These are phyloP conservation scores for Doris montereyensis DNA, from an alignment of 2,888 invertebrate genomes.

Conservation along the genomic window DNA sequence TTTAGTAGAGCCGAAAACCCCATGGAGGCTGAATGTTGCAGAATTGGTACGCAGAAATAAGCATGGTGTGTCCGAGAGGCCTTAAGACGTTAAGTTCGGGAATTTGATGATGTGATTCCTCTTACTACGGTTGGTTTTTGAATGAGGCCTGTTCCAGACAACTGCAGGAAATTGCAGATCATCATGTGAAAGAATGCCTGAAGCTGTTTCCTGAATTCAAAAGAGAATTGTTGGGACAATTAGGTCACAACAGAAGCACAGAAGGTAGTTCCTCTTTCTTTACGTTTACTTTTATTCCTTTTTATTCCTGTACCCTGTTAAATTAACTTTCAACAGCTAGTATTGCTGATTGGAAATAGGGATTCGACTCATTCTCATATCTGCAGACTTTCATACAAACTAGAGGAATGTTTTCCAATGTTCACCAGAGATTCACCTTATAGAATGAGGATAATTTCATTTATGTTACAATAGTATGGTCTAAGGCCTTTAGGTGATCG, in stretches of 20 bases:
- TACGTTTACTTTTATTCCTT: neutral
- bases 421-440: too few species aligned
- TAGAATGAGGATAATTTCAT: too few species aligned
- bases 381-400: too few species aligned
- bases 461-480: too few species aligned
- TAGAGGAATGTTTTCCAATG: too few species aligned
- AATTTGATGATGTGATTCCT: constrained; percentile 60
- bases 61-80: constrained; percentile 61
- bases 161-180: too few species aligned
- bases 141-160: constrained; percentile 49
- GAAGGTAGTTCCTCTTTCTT: neutral
- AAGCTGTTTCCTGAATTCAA: constrained; percentile 38
- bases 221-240: constrained; percentile 34
- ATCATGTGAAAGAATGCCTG: constrained; percentile 48
- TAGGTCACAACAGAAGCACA: too few species aligned
- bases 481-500: too few species aligned
- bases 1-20: constrained; percentile 68
- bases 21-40: constrained; percentile 66
- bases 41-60: constrained; percentile 59
- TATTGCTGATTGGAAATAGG: too few species aligned
- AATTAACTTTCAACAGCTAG: too few species aligned
- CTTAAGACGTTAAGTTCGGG: constrained; percentile 49
- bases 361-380: too few species aligned
- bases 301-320: too few species aligned
- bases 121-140: constrained; percentile 70